Conservation (phyloP, 1,140 invertebrate species). For the Trialeurodes vaporariorum region DNA sequence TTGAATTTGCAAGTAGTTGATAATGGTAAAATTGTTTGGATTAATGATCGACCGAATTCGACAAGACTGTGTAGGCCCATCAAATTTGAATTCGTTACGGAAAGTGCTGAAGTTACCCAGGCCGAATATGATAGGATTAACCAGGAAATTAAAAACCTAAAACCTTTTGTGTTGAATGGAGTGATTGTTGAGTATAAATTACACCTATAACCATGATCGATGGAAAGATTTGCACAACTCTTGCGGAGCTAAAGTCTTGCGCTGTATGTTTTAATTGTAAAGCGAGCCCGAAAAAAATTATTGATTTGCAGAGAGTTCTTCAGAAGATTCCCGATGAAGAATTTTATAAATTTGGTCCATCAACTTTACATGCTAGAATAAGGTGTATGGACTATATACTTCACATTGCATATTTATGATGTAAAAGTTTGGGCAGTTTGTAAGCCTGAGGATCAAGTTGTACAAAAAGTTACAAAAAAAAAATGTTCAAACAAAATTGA, state of each 20-base stretch:
- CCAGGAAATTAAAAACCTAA: conserved; percentile 9
- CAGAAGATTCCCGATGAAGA: neutral
- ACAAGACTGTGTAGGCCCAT: conserved; percentile 20
- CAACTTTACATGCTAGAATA: conserved; percentile 18
- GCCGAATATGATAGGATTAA: conserved; percentile 9
- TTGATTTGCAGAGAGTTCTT: neutral
- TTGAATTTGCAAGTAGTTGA: conserved; percentile 2
- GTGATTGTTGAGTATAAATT: conserved; percentile 6
- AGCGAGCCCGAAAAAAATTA: conserved; percentile 8
- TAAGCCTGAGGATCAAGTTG: conserved; percentile 19
- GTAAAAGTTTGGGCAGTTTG: conserved; percentile 17
- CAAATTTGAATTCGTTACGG: conserved; percentile 20
- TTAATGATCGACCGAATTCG: conserved; percentile 10
- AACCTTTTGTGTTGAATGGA: conserved; percentile 4
- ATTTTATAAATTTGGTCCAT: conserved; percentile 12
- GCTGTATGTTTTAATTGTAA: conserved; percentile 6
- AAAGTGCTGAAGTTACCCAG: conserved; percentile 13
- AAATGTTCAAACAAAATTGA: conserved; percentile 13
- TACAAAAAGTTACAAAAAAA: conserved; percentile 13
- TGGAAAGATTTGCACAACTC: conserved; percentile 16
- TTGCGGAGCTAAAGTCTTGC: neutral
- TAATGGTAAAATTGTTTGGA: conserved; percentile 11
- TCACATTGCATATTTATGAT: conserved; percentile 17
- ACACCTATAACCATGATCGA: conserved; percentile 20
- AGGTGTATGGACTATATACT: conserved; percentile 17